Conservation (phyloP, 2,888 invertebrate genomes). For the Vesta saturnalis region DNA sequence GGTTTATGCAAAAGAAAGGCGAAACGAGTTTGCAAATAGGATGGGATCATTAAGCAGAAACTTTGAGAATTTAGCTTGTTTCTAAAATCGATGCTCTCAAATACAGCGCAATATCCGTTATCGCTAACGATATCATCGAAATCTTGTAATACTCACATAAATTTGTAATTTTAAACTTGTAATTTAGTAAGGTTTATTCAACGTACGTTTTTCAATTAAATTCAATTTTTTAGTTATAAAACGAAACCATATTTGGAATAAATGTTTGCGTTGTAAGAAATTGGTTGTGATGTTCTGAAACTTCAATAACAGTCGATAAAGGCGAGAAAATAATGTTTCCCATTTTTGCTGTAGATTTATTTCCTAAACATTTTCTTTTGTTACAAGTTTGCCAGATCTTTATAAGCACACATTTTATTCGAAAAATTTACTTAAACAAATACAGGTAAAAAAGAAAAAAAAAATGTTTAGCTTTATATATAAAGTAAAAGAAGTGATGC, state of each 20-base stretch:
- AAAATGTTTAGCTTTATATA: no score
- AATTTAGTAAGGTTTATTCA: background rate
- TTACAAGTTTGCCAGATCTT: no score
- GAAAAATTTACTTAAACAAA: no score
- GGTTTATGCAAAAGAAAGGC: background rate
- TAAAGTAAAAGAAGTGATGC: no score
- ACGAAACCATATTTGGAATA: background rate
- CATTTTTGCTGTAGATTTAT: no score
- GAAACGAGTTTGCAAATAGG: background rate
- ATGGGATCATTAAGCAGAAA: background rate
- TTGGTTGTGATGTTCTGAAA: no score
- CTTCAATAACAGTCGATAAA: background rate
- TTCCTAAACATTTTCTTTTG: no score
- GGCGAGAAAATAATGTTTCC: background rate
- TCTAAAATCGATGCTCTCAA: background rate
- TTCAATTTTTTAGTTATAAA: slow-evolving; percentile 1
- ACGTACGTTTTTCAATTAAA: background rate
- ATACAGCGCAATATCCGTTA: background rate
- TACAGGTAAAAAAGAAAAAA: no score
- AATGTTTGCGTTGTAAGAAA: background rate
- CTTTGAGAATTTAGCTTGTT: background rate
- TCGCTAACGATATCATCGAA: background rate
- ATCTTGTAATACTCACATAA: background rate
- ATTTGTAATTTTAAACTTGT: background rate
- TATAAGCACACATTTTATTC: no score